Evolutionary conservation across 64 coral and sea anemone genomes (phyloP), one percentile per base, ranked within the genome.

Genomic region (Platygyra sinensis): DNA sequence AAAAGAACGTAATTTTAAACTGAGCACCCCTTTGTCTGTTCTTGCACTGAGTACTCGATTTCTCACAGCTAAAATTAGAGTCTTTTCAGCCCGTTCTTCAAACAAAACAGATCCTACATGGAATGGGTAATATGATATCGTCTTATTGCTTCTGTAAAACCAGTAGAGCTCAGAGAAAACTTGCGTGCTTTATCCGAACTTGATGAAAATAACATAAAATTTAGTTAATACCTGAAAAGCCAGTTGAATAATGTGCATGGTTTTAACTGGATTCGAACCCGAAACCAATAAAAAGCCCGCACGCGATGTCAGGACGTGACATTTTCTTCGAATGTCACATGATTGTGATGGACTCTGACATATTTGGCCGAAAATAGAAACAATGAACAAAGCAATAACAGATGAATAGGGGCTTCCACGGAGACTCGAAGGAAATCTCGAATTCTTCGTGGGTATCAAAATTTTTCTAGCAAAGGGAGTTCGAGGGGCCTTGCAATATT

Each of bases 331-430:
- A 0, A 2, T 52, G 33, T 85, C 63, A 71, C 18, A 31, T 67
- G 19, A 51, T 72, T 27, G 63, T 85, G 46, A 28, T 0, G 25
- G 22, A 24, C 32, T 2, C 79, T 50, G 20, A 85, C 62, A 50
- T 49, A 22, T 46, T n/a, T n/a, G n/a, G n/a, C 62, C 81, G 4
- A 71, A 85, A 85, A 85, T 85, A 85, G 81, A 19, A 85, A 85
- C 81, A 85, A 42, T 10, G 36, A 24, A 29, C 30, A 72, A 17
- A 13, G 62, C 27, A 69, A 51, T 85, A 27, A 39, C 33, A 85
- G 65, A 65, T 22, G 22, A 42, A 22, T 61, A n/a, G 81, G 81
- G 81, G 61, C 61, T 85, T 85, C 81, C 81, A 71, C 81, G 14
- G 81, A 85, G 81, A 36, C 38, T 29, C 29, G 30, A 81, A 81